A percentile compares a stretch with the other conserved stretches of the same genome.
phyloP scores from a whole-genome alignment of 2,797 vertebrate genomes.

The Coregonus suidteri region DNA sequence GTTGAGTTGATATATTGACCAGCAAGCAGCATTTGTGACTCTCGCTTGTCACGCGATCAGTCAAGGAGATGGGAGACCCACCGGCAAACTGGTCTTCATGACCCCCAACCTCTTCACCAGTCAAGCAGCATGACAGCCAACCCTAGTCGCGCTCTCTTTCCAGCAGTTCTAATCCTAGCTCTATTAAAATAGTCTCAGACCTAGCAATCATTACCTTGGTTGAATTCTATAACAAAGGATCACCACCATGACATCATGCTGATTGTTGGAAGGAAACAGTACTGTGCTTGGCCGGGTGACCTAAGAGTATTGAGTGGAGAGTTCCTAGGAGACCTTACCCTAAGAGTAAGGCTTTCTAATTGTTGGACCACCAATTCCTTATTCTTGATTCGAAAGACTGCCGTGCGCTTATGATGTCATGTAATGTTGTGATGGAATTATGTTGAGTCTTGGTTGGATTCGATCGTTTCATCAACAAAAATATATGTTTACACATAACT shows the following conservation, averaged over 20 bases:
- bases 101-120: slow-evolving; percentile 47
- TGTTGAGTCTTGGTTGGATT: too few relatives aligned
- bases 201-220: not conserved
- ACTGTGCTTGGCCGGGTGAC: not conserved
- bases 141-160: slow-evolving; percentile 20
- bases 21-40: too few relatives aligned
- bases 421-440: too few relatives aligned
- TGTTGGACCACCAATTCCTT: not conserved
- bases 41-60: too few relatives aligned
- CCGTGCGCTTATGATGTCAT: not conserved
- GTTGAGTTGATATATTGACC: too few relatives aligned
- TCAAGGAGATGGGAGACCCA: slow-evolving; percentile 60
- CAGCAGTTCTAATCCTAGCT: slow-evolving; percentile 3
- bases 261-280: not conserved
- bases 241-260: not conserved
- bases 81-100: slow-evolving; percentile 55
- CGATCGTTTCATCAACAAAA: too few relatives aligned
- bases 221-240: not conserved
- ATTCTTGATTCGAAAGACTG: not conserved
- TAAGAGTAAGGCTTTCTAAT: not conserved
- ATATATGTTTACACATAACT: too few relatives aligned
- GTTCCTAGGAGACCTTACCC: not conserved
- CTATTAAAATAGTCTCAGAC: not conserved
- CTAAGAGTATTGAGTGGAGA: not conserved
- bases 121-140: slow-evolving; percentile 40